phyloP scores from a whole-genome alignment of 2,113 vertebrate species.

The Sphyrna mokarran region DNA sequence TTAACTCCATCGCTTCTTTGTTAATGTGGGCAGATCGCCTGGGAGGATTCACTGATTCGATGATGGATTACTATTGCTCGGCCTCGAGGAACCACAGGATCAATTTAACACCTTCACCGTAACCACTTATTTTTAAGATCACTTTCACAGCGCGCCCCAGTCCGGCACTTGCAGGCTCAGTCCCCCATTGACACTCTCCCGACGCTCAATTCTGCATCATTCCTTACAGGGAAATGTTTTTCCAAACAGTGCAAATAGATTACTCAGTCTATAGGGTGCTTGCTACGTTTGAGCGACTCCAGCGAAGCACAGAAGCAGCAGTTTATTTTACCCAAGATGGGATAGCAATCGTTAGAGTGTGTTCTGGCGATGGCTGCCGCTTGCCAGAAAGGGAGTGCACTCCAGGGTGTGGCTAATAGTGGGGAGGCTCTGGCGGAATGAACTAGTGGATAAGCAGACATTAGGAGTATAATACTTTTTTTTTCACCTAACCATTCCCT shows the following conservation, averaged over 20 bases:
- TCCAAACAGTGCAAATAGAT: neutral
- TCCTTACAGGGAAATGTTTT: slow-evolving; percentile 36
- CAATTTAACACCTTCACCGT: neutral
- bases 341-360: neutral
- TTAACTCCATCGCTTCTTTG: neutral
- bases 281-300: neutral
- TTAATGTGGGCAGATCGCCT: neutral
- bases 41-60: neutral
- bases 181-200: neutral
- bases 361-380: neutral
- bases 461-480: neutral
- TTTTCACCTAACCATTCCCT: no score
- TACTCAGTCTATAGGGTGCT: slow-evolving; percentile 10
- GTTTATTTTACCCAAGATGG: slow-evolving; percentile 33
- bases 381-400: neutral
- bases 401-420: neutral
- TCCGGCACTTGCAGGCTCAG: neutral
- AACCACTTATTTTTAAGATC: neutral
- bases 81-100: neutral
- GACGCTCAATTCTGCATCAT: neutral
- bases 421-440: neutral
- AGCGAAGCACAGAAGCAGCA: neutral
- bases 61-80: neutral
- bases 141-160: neutral
- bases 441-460: no score